phyloP scores from a whole-genome alignment of 2,888 invertebrate genomes.

The Thumatha senex region DNA sequence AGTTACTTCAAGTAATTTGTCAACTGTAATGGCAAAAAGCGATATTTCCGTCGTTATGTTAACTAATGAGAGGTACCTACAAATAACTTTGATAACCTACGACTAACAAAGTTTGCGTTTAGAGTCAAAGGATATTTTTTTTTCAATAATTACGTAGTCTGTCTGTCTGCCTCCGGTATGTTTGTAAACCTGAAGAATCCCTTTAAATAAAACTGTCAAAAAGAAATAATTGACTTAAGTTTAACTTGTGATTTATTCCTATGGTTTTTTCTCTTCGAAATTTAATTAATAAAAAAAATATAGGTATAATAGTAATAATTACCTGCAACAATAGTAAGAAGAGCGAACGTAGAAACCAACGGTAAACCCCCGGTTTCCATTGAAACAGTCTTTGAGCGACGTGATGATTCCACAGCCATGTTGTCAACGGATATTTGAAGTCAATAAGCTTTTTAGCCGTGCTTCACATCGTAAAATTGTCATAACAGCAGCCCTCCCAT shows the following conservation, averaged over 20 bases:
- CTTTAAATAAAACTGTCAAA: too few relatives aligned
- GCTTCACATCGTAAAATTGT: conserved; percentile 53
- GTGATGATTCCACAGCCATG: conserved; percentile 60
- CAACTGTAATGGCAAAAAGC: conserved; percentile 35
- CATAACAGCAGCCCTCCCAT: conserved; percentile 40
- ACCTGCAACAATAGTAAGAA: conserved; percentile 78
- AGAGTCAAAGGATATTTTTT: too few relatives aligned
- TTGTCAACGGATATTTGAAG: conserved; percentile 55
- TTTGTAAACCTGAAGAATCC: too few relatives aligned
- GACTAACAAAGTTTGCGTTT: conserved; percentile 8
- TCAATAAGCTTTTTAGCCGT: conserved; percentile 34
- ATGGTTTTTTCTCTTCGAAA: too few relatives aligned
- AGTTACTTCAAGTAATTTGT: conserved; percentile 39
- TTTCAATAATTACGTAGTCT: too few relatives aligned
- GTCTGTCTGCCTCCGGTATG: too few relatives aligned
- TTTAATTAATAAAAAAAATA: too few relatives aligned
- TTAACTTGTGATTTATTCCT: too few relatives aligned
- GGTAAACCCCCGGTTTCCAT: conserved; percentile 76
- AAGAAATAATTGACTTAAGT: too few relatives aligned
- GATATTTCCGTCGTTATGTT: conserved; percentile 23
- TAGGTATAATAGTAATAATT: conserved; percentile 29
- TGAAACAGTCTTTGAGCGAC: conserved; percentile 58
- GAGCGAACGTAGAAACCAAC: conserved; percentile 73
- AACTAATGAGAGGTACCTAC: conserved; percentile 18
- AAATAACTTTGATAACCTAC: conserved; percentile 7